Percentiles rank a stretch among this genome's conserved stretches.
Conservation (phyloP, 2,113 vertebrate species). For the Ahaetulla prasina region DNA sequence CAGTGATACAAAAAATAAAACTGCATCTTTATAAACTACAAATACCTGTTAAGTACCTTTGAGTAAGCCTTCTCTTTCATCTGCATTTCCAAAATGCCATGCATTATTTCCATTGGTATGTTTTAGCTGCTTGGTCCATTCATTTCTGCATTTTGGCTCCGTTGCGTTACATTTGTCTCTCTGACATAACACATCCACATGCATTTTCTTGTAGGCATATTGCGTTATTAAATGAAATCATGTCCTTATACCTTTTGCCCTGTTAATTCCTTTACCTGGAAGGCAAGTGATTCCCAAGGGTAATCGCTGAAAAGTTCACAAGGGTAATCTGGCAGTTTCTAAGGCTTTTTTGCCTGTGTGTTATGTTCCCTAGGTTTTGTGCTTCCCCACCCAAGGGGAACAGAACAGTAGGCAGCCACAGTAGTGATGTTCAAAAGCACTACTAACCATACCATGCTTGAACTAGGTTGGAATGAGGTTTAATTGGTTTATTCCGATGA, state of each 20-base stretch:
- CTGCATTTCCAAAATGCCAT: not conserved
- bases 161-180: not conserved
- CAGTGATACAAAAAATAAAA: not conserved
- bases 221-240: not conserved
- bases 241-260: not conserved
- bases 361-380: not conserved
- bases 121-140: not conserved
- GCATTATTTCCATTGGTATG: not conserved
- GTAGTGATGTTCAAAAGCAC: not conserved
- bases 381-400: not conserved
- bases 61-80: not conserved
- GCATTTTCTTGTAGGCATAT: not conserved
- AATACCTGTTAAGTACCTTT: not conserved
- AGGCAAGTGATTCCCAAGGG: not conserved
- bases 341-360: not conserved
- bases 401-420: not conserved
- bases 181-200: not conserved
- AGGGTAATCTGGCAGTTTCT: not conserved
- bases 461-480: not conserved
- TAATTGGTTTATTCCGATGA: not conserved
- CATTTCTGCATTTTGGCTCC: not conserved
- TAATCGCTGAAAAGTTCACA: not conserved
- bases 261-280: not conserved
- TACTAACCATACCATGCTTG: not conserved
- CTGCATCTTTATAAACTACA: not conserved